A percentile compares a stretch with the other conserved stretches of the same genome.
These are phyloP conservation scores for Seira ritae DNA, from an alignment of 2,888 invertebrate genomes.

Conservation along the genomic window DNA sequence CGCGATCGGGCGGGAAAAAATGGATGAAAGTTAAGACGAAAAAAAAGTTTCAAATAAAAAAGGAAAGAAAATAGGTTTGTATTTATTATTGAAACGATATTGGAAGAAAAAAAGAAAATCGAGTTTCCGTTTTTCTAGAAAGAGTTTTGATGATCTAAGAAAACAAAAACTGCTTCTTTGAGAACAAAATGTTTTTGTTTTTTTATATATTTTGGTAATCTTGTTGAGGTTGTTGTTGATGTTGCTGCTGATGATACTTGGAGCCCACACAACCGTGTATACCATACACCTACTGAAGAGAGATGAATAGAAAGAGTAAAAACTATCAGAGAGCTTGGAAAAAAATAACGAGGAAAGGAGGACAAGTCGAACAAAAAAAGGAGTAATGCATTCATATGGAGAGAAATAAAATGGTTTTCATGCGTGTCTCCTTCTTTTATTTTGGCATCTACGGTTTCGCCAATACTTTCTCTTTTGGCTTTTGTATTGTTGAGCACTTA, in stretches of 20 bases:
- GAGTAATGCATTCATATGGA: background rate
- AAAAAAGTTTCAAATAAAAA: background rate
- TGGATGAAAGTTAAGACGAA: background rate
- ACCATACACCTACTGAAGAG: background rate
- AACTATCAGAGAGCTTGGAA: background rate
- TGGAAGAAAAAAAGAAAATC: background rate
- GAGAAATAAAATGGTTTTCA: constrained; percentile 7
- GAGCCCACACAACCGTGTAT: background rate
- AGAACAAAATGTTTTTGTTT: background rate
- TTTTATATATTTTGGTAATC: constrained; percentile 1
- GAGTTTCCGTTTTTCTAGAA: background rate
- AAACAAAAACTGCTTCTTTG: background rate
- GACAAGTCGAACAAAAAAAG: background rate
- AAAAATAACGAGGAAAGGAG: background rate
- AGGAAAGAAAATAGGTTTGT: constrained; percentile 14
- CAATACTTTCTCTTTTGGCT: background rate
- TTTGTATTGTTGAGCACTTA: background rate
- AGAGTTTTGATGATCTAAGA: background rate
- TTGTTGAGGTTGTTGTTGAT: background rate
- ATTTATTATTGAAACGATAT: constrained; percentile 45
- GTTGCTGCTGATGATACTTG: background rate
- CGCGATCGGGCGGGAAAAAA: constrained; percentile 41
- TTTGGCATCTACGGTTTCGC: background rate
- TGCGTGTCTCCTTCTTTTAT: background rate
- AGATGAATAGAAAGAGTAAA: background rate